Base-by-base conservation (phyloP, 1,140 invertebrate genomes). In the Yoshiicerus persimilis region DNA sequence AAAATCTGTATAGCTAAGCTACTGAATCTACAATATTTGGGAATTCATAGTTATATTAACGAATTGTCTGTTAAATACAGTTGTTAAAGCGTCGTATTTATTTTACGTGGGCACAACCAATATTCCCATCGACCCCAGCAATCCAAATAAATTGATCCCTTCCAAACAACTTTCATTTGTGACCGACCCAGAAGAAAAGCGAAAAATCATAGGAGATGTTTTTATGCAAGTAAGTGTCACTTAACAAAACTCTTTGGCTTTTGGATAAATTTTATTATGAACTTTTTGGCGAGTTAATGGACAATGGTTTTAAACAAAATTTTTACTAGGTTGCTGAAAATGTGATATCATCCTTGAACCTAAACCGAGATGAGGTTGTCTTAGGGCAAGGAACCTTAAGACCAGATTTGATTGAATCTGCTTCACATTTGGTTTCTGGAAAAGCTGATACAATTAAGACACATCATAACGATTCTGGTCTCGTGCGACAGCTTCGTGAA, bases 191-290 rank as follows among this genome's bases (percentile, higher is more conserved):
- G 99, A 99, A 93, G 97, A 99, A 92, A 99, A 99, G 92, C 94
- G 99, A 80, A 98, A 98, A 94, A 99, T 99, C 90, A 99, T 99
- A 92, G 99, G 99, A 30, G 99, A 99, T 93, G 97, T 98, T 86
- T 99, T 99, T 93, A 97, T 99, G 88, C 95, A 95, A 92, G 94
- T 95, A 91, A 83, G 91, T 90, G 38, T 27, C 0, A 41, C 36
- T 25, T 64, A 4, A 2, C 25, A 30, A 88, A 38, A 8, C 23
- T 0, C 9, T 20, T 90, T 77, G 25, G 4, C 64, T 16, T 13
- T n/a, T 0, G 30, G 0, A 80, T 36, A 0, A 2, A 1, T 34
- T 80, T 80, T 30, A 80, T 16, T 88, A 36, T 64, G 3, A 34
- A 25, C 13, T 86, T 23, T 27, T 23, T 23, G 4, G 8, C 77